Evolutionary conservation across 37 sponge, comb jelly and placozoan genomes (phyloP).

Genomic region (Geodia barretti): DNA sequence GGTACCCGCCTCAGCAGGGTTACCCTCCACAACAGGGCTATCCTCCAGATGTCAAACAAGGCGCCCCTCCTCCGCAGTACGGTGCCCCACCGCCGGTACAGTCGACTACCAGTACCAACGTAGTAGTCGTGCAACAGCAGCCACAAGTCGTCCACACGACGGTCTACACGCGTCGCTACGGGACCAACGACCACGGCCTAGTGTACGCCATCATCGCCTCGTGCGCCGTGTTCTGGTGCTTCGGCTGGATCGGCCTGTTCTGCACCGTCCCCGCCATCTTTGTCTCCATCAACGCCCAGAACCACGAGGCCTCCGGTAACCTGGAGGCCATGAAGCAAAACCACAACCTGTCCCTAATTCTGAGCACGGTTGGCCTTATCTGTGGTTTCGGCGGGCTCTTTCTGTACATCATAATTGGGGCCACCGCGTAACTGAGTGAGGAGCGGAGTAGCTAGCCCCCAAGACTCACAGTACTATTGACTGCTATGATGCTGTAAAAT

Average conservation of each 20-base stretch:
- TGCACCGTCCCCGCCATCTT: slow-evolving; percentile 57
- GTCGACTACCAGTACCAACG: no score
- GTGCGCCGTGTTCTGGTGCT: slow-evolving; percentile 1
- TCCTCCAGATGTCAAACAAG: no score
- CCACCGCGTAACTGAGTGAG: not conserved
- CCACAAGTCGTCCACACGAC: not conserved
- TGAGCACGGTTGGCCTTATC: not conserved
- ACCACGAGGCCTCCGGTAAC: not conserved
- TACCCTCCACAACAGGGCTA: no score
- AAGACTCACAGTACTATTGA: no score
- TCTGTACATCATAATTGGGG: not conserved
- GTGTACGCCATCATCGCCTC: slow-evolving; percentile 9
- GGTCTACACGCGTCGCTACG: slow-evolving; percentile 2
- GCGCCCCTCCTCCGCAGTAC: not conserved
- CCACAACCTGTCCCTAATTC: not conserved
- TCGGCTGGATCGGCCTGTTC: slow-evolving; percentile 2
- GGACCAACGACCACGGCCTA: slow-evolving; percentile 26
- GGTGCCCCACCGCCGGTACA: not conserved
- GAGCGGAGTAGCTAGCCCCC: not conserved
- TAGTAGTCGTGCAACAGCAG: slow-evolving; percentile 29
- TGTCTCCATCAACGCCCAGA: slow-evolving; percentile 17
- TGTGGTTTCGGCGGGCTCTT: not conserved
- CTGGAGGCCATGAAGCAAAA: not conserved
- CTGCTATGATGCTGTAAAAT: no score
- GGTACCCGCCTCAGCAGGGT: not conserved